phyloP scores from a whole-genome alignment of 2,888 invertebrate genomes.

The Chrysolina oricalcia region DNA sequence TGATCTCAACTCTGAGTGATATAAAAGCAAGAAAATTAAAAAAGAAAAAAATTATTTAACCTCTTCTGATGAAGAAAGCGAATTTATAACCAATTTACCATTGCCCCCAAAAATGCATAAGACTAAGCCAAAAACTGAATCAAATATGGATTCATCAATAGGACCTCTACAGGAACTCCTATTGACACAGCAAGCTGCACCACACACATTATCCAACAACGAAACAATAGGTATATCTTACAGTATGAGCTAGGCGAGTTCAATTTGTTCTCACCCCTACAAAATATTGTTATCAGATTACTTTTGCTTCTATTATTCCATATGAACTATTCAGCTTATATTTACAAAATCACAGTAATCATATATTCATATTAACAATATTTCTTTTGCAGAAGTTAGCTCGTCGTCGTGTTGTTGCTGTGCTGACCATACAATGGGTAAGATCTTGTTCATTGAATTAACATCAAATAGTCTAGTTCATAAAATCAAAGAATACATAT shows the following conservation, averaged over 20 bases:
- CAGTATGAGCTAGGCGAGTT: background rate
- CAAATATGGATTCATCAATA: background rate
- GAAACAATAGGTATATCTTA: slow-evolving; percentile 12
- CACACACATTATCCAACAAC: background rate
- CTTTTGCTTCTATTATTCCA: background rate
- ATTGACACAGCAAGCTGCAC: slow-evolving; percentile 6
- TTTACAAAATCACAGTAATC: background rate
- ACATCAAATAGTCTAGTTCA: too few species aligned
- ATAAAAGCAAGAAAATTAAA: slow-evolving; percentile 1
- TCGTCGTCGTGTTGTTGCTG: slow-evolving; percentile 24
- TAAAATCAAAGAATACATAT: background rate
- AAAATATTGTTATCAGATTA: background rate
- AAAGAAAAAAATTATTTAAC: background rate
- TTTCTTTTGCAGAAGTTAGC: slow-evolving; percentile 17
- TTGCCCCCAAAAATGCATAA: slow-evolving; percentile 20
- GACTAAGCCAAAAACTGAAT: background rate
- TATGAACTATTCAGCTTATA: background rate
- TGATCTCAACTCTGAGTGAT: slow-evolving; percentile 15
- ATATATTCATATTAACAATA: background rate
- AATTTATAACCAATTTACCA: background rate
- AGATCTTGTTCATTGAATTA: slow-evolving; percentile 1
- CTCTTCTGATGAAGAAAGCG: slow-evolving; percentile 24
- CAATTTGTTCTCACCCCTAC: background rate
- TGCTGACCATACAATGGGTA: slow-evolving; percentile 25
- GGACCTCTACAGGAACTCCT: slow-evolving; percentile 7